These are phyloP conservation scores for Morelia viridis DNA, from an alignment of 2,797 vertebrate species.

Conservation along the genomic window DNA sequence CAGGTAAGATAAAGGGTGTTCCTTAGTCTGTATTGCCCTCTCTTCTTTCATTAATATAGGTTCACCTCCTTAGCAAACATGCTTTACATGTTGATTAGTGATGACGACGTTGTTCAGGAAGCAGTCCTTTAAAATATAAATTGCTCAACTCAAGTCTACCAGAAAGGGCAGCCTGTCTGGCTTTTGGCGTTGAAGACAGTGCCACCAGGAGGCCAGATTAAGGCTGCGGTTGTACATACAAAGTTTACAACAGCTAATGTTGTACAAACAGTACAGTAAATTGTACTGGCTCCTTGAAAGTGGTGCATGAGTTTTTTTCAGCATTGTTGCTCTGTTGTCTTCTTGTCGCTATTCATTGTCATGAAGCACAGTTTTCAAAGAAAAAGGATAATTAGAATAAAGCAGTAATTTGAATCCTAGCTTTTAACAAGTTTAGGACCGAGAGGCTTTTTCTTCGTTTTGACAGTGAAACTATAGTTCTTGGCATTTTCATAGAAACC, in stretches of 20 bases:
- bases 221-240: conserved; percentile 11
- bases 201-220: conserved; percentile 29
- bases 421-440: background rate
- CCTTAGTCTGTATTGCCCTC: background rate
- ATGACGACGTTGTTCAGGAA: background rate
- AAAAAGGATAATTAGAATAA: background rate
- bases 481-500: background rate
- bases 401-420: background rate
- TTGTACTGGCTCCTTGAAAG: background rate
- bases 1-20: background rate
- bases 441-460: background rate
- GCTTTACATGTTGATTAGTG: background rate
- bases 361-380: background rate
- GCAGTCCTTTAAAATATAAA: background rate
- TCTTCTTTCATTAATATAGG: background rate
- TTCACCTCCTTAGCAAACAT: no score
- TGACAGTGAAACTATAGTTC: background rate
- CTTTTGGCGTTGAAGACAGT: conserved; percentile 1
- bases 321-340: background rate
- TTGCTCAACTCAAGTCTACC: accelerated
- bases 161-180: accelerated
- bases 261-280: background rate
- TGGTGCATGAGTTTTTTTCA: background rate
- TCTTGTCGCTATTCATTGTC: background rate
- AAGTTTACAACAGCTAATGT: background rate